These are phyloP conservation scores for Cheiracanthium punctorium DNA, from an alignment of 2,888 invertebrate genomes.

Conservation along the genomic window DNA sequence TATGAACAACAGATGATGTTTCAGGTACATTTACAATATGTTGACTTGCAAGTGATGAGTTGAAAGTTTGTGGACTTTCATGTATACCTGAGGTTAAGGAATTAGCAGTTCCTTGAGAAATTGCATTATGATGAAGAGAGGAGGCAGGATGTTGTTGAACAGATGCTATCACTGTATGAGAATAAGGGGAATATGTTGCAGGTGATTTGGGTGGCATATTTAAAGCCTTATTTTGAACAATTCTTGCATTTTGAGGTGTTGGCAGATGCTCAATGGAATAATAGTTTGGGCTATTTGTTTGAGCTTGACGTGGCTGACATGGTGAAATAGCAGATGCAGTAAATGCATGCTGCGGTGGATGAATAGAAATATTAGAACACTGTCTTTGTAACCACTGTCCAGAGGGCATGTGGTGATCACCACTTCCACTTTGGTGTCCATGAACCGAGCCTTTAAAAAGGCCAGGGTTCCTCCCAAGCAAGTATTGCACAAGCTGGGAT, in stretches of 20 bases:
- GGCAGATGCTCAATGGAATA: conserved; percentile 52
- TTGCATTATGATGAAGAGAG: conserved; percentile 47
- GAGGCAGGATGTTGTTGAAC: conserved; percentile 52
- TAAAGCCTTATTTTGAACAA: conserved; percentile 49
- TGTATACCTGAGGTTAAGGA: conserved; percentile 53
- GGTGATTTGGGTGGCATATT: conserved; percentile 62
- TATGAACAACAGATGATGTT: conserved; percentile 40
- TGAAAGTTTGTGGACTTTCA: conserved; percentile 55
- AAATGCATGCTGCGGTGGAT: conserved; percentile 59
- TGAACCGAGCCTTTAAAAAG: conserved; percentile 61
- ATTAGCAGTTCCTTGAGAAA: conserved; percentile 45
- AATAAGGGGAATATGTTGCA: conserved; percentile 56
- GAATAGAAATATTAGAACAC: conserved; percentile 46
- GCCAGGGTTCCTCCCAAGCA: conserved; percentile 57
- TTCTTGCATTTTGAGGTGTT: conserved; percentile 38
- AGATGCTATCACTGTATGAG: conserved; percentile 43
- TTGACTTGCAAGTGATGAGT: conserved; percentile 48
- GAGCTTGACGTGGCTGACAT: conserved; percentile 59
- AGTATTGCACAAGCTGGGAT: conserved; percentile 62
- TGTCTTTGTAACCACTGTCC: conserved; percentile 66
- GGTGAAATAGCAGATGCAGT: conserved; percentile 54
- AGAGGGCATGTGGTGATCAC: conserved; percentile 45
- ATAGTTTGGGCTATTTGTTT: conserved; percentile 58
- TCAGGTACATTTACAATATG: conserved; percentile 59
- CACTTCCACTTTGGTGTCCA: conserved; percentile 37